Evolutionary conservation across 1,140 invertebrate genomes (phyloP).

Genomic region (Ostrea denselamellosa): DNA sequence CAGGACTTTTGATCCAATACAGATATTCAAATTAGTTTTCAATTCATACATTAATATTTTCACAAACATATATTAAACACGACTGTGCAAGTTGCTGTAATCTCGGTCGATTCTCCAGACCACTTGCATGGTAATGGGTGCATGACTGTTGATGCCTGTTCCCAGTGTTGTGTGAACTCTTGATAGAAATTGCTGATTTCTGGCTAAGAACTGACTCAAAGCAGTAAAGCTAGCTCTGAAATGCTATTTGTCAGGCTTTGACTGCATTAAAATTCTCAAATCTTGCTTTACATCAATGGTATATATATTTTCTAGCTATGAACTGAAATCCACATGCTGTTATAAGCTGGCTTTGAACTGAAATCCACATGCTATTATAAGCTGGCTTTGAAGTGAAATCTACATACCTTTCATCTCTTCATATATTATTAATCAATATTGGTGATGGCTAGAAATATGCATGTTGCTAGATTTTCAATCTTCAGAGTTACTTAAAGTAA

Average conservation of each 20-base stretch:
- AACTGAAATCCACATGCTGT: neutral
- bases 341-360: too few species aligned
- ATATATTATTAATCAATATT: neutral
- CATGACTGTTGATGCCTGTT: neutral
- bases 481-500: neutral
- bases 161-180: neutral
- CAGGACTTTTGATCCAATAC: too few species aligned
- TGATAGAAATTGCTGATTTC: neutral
- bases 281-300: neutral
- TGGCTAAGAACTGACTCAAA: neutral
- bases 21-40: too few species aligned
- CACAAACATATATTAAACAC: too few species aligned
- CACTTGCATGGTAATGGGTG: neutral
- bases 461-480: conserved; percentile 3
- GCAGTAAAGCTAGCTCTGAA: neutral
- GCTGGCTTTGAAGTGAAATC: too few species aligned
- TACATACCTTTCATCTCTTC: neutral
- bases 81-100: too few species aligned
- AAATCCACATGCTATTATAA: too few species aligned
- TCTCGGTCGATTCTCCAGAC: neutral
- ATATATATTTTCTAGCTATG: neutral
- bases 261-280: neutral
- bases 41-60: too few species aligned
- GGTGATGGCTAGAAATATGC: conserved; percentile 16
- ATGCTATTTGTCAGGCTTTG: neutral